Percentiles rank a stretch among this genome's conserved stretches.
phyloP scores from a whole-genome alignment of 2,113 vertebrate genomes.

The Scolopax mira region DNA sequence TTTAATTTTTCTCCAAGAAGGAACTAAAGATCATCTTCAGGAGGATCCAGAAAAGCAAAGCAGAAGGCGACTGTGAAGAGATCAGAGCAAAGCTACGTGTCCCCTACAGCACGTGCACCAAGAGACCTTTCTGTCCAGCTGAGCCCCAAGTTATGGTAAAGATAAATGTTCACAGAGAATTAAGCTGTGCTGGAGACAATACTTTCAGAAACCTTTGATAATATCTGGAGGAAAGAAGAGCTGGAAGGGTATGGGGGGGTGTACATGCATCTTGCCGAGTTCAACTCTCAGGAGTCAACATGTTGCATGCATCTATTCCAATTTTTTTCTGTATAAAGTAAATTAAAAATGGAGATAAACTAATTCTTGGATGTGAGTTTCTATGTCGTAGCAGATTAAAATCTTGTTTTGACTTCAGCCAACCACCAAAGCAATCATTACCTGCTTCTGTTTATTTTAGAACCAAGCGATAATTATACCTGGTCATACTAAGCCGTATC shows the following conservation, averaged over 20 bases:
- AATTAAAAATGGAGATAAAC: neutral
- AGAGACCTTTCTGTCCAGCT: neutral
- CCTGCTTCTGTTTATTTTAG: neutral
- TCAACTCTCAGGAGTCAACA: neutral
- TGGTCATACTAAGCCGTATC: neutral
- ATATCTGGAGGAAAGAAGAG: neutral
- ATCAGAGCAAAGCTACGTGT: neutral
- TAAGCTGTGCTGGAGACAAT: neutral
- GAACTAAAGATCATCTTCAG: neutral
- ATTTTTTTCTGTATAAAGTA: neutral
- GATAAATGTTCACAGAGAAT: neutral
- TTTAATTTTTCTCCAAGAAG: neutral
- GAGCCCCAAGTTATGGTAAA: neutral
- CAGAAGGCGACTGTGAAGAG: neutral
- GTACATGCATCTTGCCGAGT: neutral
- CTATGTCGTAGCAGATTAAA: neutral
- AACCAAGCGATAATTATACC: neutral
- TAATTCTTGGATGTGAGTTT: neutral
- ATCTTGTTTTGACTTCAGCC: neutral
- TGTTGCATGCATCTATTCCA: neutral
- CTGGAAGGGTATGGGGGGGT: fast-evolving
- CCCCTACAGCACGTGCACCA: neutral
- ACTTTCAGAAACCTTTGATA: neutral
- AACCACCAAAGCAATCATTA: neutral
- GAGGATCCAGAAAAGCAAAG: neutral